phyloP scores from a whole-genome alignment of 2,888 invertebrate genomes.

The Nemapogon koenigi region DNA sequence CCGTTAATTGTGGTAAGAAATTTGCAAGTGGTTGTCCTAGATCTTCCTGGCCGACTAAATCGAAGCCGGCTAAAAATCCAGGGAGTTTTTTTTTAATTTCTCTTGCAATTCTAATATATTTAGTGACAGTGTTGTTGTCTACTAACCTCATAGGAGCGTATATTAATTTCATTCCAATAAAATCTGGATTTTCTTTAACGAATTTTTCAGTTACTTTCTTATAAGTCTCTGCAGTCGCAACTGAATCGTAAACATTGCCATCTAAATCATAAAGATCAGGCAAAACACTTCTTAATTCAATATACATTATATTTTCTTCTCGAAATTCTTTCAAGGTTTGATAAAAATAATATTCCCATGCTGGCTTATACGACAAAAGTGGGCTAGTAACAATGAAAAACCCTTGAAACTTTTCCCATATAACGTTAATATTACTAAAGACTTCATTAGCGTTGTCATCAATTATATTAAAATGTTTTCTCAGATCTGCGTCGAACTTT shows the following conservation, averaged over 20 bases:
- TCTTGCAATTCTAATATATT: slow-evolving; percentile 49
- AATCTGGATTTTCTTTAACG: slow-evolving; percentile 64
- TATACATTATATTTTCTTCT: slow-evolving; percentile 73
- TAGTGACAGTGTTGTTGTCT: slow-evolving; percentile 35
- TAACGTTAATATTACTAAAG: slow-evolving; percentile 62
- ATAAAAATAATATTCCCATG: slow-evolving; percentile 71
- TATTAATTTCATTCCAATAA: slow-evolving; percentile 72
- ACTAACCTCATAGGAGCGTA: slow-evolving; percentile 69
- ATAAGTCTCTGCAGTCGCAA: slow-evolving; percentile 64
- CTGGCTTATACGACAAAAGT: slow-evolving; percentile 67
- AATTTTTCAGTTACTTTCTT: slow-evolving; percentile 66
- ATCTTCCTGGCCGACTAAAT: slow-evolving; percentile 84
- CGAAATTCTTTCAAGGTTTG: slow-evolving; percentile 67
- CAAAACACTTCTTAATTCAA: slow-evolving; percentile 71
- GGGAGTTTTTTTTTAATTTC: slow-evolving; percentile 61
- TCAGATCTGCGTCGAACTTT: slow-evolving; percentile 60
- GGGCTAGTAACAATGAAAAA: slow-evolving; percentile 60
- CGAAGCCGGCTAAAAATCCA: slow-evolving; percentile 78
- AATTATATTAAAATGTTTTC: slow-evolving; percentile 60
- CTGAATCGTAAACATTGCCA: slow-evolving; percentile 56
- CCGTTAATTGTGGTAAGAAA: slow-evolving; percentile 61
- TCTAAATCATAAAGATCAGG: slow-evolving; percentile 71
- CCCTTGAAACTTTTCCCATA: slow-evolving; percentile 65
- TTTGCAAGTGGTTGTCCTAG: slow-evolving; percentile 66
- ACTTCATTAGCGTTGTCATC: slow-evolving; percentile 44